These are phyloP conservation scores for Pyrgilauda ruficollis DNA, from an alignment of 2,113 vertebrate species.

Conservation along the genomic window DNA sequence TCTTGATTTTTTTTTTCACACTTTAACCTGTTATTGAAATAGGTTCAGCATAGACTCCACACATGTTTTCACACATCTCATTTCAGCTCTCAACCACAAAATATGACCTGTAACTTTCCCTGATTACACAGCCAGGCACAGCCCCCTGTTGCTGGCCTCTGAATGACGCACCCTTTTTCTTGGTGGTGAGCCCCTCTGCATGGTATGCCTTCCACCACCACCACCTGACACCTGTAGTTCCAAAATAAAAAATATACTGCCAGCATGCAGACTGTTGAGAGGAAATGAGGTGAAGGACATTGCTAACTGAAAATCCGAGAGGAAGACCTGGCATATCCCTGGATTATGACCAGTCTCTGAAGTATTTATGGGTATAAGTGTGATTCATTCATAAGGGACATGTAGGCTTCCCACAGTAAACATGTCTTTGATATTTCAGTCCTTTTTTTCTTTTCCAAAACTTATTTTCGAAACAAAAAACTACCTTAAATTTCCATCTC, in stretches of 20 bases:
- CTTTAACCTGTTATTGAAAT: not conserved
- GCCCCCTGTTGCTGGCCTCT: not conserved
- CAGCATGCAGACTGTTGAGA: not conserved
- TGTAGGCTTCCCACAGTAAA: not conserved
- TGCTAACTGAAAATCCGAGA: not conserved
- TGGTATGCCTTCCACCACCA: rapidly evolving
- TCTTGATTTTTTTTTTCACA: not conserved
- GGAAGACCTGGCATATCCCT: not conserved
- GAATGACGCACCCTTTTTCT: not conserved
- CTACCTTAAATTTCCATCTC: not conserved
- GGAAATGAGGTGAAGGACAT: not conserved
- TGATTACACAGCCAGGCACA: not conserved
- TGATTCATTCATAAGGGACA: not conserved
- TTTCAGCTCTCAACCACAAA: not conserved
- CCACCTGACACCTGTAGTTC: not conserved
- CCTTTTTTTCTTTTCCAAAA: not conserved
- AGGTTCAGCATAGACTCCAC: not conserved
- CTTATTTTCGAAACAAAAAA: not conserved
- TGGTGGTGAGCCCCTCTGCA: not conserved
- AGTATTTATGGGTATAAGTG: not conserved
- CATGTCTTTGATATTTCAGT: not conserved
- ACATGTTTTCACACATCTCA: not conserved
- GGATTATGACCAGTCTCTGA: not conserved
- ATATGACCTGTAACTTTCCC: not conserved
- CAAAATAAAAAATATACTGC: rapidly evolving